Evolutionary conservation across 2,888 invertebrate genomes (phyloP).

Genomic region (Chromoteleia sp.): DNA sequence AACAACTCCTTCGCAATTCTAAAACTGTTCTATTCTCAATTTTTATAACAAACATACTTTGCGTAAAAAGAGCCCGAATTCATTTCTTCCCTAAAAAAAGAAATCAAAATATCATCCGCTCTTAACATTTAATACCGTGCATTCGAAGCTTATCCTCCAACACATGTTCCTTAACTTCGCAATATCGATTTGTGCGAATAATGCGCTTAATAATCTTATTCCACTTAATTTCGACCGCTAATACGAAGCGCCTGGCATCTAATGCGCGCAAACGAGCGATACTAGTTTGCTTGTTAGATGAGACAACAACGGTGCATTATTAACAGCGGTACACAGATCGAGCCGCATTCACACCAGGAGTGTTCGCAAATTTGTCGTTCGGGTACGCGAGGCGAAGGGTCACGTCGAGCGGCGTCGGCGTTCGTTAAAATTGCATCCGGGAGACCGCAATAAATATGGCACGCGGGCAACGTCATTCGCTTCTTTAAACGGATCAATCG

Average conservation of each 20-base stretch:
- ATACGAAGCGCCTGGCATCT: constrained; percentile 48
- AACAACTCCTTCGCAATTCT: too few species aligned
- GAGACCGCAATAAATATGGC: constrained; percentile 10
- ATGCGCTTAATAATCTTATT: constrained; percentile 60
- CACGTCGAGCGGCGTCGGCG: constrained; percentile 20
- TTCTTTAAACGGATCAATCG: constrained; percentile 23
- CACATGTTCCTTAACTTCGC: background rate
- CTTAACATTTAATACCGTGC: too few species aligned
- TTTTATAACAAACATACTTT: too few species aligned
- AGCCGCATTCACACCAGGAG: constrained; percentile 3
- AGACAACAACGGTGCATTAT: constrained; percentile 59
- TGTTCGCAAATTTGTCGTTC: constrained; percentile 42
- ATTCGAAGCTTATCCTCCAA: background rate
- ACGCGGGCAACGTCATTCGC: background rate
- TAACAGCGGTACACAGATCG: constrained; percentile 39
- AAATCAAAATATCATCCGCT: too few species aligned
- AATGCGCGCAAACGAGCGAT: constrained; percentile 51
- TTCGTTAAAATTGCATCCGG: constrained; percentile 23
- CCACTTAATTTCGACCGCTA: constrained; percentile 62
- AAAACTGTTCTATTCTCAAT: too few species aligned
- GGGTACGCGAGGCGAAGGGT: constrained; percentile 14
- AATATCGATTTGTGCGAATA: constrained; percentile 45
- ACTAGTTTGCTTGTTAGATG: constrained; percentile 50
- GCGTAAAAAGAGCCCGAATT: too few species aligned
- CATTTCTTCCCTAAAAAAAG: too few species aligned